Base-by-base conservation (phyloP, 2,113 vertebrate species). In the Poeciliopsis occidentalis region DNA sequence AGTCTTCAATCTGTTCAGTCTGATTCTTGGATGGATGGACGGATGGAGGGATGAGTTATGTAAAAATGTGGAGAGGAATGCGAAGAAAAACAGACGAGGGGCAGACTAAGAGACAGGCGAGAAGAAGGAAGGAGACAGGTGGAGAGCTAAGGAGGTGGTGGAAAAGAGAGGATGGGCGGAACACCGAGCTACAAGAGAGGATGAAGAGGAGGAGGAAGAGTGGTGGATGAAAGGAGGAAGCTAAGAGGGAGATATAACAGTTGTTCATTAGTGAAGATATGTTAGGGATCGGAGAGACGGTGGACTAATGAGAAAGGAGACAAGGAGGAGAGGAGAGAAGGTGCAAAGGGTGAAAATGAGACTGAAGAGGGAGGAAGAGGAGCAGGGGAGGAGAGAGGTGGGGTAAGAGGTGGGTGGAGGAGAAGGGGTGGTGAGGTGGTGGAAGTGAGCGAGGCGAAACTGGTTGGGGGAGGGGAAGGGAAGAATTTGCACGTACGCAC, bases 241-340 rank as follows among this genome's bases (percentile, higher is more conserved):
- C 29, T 67, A 27, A 41, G 73, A 47, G 34, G 37, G 64, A 60
- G 67, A 34, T 65, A 71, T 47, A 72, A 79, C 81, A 86, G 83
- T 86, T 85, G 85, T 87, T 89, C 81, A 89, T 87, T 86, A 87
- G 82, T 65, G 69, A 81, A 83, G 82, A 76, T 79, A 80, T 85
- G 83, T 76, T 68, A 73, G 79, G 67, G 78, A 81, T 80, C 75
- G 76, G 71, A 78, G 83, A 70, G 75, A 85, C 65, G 73, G 79
- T 81, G 84, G 89, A 87, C 86, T 88, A 88, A 90, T 89, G 85
- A 90, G 85, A 74, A 73, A 77, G 73, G 30, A 76, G 61, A 75
- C 75, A 69, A 61, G 57, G 44, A 78, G 76, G 70, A 70, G 67
- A 47, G 75, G 37, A 26, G 63, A 80, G 79, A 75, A 78, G 78